Evolutionary conservation across 2,797 vertebrate species (phyloP), one percentile per base, ranked within the genome.

Genomic region (Galagoides demidoff): DNA sequence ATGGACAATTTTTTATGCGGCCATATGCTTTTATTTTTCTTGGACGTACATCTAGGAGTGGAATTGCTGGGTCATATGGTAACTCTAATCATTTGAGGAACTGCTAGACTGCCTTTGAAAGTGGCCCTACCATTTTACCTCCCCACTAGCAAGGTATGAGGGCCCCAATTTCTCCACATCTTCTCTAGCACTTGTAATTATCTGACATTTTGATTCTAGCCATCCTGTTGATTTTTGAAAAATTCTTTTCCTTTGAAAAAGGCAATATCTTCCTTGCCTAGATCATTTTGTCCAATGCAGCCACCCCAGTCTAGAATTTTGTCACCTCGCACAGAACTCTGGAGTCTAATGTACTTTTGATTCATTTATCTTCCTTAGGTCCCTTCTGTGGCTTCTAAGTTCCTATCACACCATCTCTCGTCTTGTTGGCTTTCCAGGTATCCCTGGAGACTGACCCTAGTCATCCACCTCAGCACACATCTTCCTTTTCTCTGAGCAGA

Each of bases 171-270:
- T 91, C 39, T 70, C 70, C 29, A 82, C 34, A 19, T 34, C 52
- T 27, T 90, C 71, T 71, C 43, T n/a, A 81, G 57, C 31, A 64
- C 59, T 87, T 73, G 45, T 55, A 73, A 64, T 16, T 66, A 16
- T 63, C 59, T 88, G 45, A 45, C 20, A 61, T 78, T 95, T 87
- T 85, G 45, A 82, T 91, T 88, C 34, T 68, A 55, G 45, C 43
- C 73, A 49, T 87, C 55, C 29, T 87, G 45, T 49, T 61, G 71
- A 34, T 5, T 74, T 92, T 23, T 73, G 49, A 52, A 59, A 66
- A 82, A 27, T 73, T 39, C 0, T 82, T 91, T 95, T 64, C 82
- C 64, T 76, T 5, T 52, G 11, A 39, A 25, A 43, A 57, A 45
- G 7, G 23, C 25, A 45, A 23, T 23, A 13, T 22, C 37, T 86